Evolutionary conservation across 2,113 vertebrate genomes (phyloP), one percentile per base, ranked within the genome.

Genomic region (Marmota flaviventris): DNA sequence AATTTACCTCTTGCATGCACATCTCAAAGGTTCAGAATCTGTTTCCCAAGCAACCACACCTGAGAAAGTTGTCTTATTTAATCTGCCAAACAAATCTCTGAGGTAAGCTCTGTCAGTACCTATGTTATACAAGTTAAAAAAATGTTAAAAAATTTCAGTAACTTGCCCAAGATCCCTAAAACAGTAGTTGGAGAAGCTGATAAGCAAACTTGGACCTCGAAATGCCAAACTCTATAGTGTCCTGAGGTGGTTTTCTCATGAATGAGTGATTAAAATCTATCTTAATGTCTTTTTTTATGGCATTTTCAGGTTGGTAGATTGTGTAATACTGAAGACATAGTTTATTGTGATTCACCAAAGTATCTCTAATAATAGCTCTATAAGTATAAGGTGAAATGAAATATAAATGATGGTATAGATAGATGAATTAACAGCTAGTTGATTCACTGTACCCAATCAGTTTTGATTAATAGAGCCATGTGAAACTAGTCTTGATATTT

Each of bases 391-490:
- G 65, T 78, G n/a, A 95, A 91, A 94, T 87, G 58, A 88, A 58
- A 94, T 63, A 58, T 42, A 87, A 93, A 78, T 85, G 67, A 91
- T 75, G 32, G 32, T 45, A 48, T 11, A 89, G 67, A 63, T 45
- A 93, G 61, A 75, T 78, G 73, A 94, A 96, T 95, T 88, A 96
- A 92, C 16, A 78, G 61, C 39, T 93, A 88, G 79, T 89, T 89
- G 94, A 85, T 94, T 82, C 53, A 53, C 22, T 83, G 34, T 82
- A 81, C 67, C 77, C 83, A 94, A 32, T 96, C 70, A 93, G 93
- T 67, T n/a, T n/a, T 96, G 91, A 96, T 96, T 95, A 95, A 94
- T 93, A 85, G 73, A 42, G 45, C 48, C 56, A 37, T 65, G 92
- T 93, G 82, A 93, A 72, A 93, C 37, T 37, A 77, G 45, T 51